Base-by-base conservation (phyloP, 1,140 invertebrate species). In the Neuroterus valhalla region DNA sequence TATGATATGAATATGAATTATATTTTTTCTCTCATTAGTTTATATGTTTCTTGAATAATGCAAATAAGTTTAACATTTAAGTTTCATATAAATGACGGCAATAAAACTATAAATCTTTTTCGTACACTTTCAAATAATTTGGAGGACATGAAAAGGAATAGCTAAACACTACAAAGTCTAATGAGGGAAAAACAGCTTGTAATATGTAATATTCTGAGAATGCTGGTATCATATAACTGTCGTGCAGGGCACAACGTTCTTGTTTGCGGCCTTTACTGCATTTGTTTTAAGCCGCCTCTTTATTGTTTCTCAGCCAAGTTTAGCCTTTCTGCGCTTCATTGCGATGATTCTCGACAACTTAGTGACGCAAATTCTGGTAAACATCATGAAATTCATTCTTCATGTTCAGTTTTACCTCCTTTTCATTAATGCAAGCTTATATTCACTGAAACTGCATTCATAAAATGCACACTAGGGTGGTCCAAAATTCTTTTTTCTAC, bases 241-340 rank as follows among this genome's bases (percentile, higher is more conserved):
- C 76, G 67, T 23, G 43, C 50, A 38, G 45, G 71, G 75, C 68
- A 78, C 76, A 79, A 43, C 71, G 71, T 66, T 70, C 75, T 78
- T 82, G 76, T 83, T 80, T 82, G 78, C 78, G 17, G 70, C 45
- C 72, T 81, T 83, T 81, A 83, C 76, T 78, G 78, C 78, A 78
- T 79, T 82, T 80, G 68, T 78, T 78, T 80, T 78, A 78, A 78
- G 55, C 66, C 46, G 55, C n/a, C 67, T 52, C 66, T 79, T 78
- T 75, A 75, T 74, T 68, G 66, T 74, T 74, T 71, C 68, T 52
- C 55, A 62, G 55, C 31, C 55, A 62, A 62, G 55, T 62, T 62
- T 62, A 62, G 55, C 23, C 55, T 62, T 62, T 62, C 14, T 31
- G 14, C 15, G 55, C 31, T 62, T 62, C 55, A 62, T 62, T 31